Base-by-base conservation (phyloP, 2,113 vertebrate species). In the Bettongia penicillata region DNA sequence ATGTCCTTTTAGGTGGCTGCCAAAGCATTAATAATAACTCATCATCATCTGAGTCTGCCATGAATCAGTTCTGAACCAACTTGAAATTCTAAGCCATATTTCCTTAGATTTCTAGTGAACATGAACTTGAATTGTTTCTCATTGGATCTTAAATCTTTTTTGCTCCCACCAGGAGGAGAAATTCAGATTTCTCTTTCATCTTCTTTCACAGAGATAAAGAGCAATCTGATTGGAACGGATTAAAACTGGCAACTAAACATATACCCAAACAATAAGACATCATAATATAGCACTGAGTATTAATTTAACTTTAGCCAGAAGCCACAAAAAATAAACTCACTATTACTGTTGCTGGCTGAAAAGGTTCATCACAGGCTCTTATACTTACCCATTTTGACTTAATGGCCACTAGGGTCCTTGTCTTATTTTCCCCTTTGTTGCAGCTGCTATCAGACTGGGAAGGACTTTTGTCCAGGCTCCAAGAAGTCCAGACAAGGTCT, bases 401-500 rank as follows among this genome's bases (percentile, higher is more conserved):
- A 98, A 95, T 95, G 96, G 96, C 96, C 97, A 98, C 93, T 93
- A 91, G 95, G 97, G 97, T 96, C 96, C 97, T 53, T 91, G 95
- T 92, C 52, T 93, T 94, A 51, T 96, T 97, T 95, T 93, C 22
- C 10, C 91, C 91, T 97, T 97, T 98, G 96, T 97, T 95, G 92
- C 93, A 96, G 95, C 97, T 94, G 94, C 94, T 96, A 68, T 51
- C 94, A 96, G 94, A 92, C 77, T 96, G 90, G 97, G 95, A 97
- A 97, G 49, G 94, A 95, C 97, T 96, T 94, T 94, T 98, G 97
- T 97, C 97, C 94, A 93, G 98, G 97, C 98, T 98, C 98, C 98
- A 98, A 96, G 95, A 96, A 98, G 98, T 98, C 98, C 98, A 98
- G 98, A 98, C 98, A 96, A 98, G 90, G 97, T 97, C 98, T 98